phyloP scores from a whole-genome alignment of 2,888 invertebrate species.

The Tetramorium bicarinatum region DNA sequence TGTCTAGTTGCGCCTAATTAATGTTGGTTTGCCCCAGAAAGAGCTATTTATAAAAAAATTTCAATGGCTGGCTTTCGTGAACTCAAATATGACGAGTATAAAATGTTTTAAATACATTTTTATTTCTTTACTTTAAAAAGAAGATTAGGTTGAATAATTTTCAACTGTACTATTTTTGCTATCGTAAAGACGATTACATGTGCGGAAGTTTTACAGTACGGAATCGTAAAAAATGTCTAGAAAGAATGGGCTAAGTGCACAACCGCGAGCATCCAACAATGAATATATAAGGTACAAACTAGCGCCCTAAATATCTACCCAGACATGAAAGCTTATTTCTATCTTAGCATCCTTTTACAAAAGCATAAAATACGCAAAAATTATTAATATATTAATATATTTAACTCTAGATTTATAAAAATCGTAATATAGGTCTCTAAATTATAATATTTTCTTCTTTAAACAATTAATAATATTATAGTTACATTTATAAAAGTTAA shows the following conservation, averaged over 20 bases:
- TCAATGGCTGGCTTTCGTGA: neutral
- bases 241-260: neutral
- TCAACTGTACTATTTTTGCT: neutral
- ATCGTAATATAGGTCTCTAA: neutral
- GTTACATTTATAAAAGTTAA: neutral
- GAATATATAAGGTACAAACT: slow-evolving; percentile 5
- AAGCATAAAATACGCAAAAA: neutral
- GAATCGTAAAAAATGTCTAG: neutral
- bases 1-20: slow-evolving; percentile 12
- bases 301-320: neutral
- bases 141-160: neutral
- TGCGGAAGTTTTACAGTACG: neutral
- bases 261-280: neutral
- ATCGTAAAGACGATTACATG: neutral
- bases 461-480: neutral
- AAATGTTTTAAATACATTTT: slow-evolving; percentile 2
- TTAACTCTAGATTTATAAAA: neutral
- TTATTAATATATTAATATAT: neutral
- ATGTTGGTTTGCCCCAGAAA: neutral
- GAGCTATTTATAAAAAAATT: neutral
- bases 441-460: neutral
- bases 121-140: neutral
- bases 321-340: neutral
- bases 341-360: neutral
- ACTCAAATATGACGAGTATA: neutral